A percentile compares a stretch with the other conserved stretches of the same genome.
Evolutionary conservation across 2,113 vertebrate species (phyloP).

Genomic region (Serilophus lunatus): DNA sequence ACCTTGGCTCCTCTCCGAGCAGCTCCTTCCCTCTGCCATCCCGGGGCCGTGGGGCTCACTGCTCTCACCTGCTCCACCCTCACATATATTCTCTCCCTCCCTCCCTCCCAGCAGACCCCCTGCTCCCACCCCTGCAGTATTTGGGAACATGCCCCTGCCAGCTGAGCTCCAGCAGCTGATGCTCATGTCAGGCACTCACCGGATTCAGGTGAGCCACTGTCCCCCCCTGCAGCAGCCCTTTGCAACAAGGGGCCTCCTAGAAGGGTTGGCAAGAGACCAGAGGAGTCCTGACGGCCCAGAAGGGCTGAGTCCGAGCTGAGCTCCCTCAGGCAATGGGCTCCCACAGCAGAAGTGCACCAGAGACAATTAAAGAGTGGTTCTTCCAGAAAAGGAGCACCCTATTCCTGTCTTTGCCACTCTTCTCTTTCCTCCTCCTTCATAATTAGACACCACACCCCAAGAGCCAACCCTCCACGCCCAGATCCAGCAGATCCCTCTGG

Average conservation of each 20-base stretch:
- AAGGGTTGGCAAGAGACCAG: neutral
- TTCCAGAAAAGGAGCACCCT: neutral
- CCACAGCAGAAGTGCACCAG: neutral
- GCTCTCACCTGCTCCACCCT: fast-evolving
- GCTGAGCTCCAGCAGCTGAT: neutral
- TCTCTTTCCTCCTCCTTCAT: neutral
- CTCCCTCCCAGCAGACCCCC: neutral
- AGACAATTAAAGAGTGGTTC: neutral
- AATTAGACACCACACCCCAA: neutral
- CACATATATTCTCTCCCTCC: neutral
- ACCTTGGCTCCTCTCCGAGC: neutral
- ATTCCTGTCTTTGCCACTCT: neutral
- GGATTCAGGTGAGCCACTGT: neutral
- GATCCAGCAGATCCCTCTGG: neutral
- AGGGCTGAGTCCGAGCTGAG: neutral
- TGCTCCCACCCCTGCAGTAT: neutral
- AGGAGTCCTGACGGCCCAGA: neutral
- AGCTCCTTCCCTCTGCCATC: fast-evolving
- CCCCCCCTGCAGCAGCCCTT: neutral
- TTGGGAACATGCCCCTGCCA: neutral
- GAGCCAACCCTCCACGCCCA: neutral
- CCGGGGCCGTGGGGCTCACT: fast-evolving
- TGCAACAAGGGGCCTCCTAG: neutral
- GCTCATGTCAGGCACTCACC: neutral
- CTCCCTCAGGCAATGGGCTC: neutral